Percentiles rank a stretch among this genome's conserved stretches.
Conservation (phyloP, 37 sponge, comb jelly and placozoan species). For the Oopsacas minuta region DNA sequence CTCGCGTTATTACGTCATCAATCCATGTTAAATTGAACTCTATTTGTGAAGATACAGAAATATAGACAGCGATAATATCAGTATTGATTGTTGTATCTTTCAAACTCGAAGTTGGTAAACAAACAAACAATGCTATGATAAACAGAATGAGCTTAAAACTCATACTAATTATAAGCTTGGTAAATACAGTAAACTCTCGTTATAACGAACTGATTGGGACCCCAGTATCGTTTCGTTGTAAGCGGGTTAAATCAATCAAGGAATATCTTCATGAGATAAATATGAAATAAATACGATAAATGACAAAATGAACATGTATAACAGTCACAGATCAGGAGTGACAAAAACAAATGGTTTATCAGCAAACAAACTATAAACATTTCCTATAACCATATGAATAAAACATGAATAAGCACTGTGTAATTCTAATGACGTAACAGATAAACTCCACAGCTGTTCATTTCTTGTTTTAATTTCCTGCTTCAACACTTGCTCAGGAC, state of each 20-base stretch:
- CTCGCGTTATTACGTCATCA: neutral
- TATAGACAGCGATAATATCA: neutral
- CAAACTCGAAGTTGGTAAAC: neutral
- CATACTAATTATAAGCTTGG: too few relatives aligned
- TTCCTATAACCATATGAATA: neutral
- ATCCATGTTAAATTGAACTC: neutral
- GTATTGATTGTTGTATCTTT: neutral
- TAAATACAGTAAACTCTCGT: too few relatives aligned
- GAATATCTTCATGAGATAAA: too few relatives aligned
- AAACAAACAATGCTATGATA: neutral
- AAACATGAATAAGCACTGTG: neutral
- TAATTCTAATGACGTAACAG: neutral
- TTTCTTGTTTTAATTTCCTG: neutral
- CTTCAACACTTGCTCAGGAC: neutral
- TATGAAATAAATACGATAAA: neutral
- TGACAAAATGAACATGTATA: too few relatives aligned
- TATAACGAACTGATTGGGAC: too few relatives aligned
- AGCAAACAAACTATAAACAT: neutral
- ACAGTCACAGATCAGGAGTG: neutral
- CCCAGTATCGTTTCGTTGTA: too few relatives aligned
- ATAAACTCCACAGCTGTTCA: neutral
- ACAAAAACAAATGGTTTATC: neutral
- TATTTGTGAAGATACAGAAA: neutral
- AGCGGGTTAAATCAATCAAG: too few relatives aligned
- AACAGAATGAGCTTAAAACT: neutral